A percentile compares a stretch with the other conserved stretches of the same genome.
These are phyloP conservation scores for Carposina sasakii DNA, from an alignment of 1,140 invertebrate species.

Conservation along the genomic window DNA sequence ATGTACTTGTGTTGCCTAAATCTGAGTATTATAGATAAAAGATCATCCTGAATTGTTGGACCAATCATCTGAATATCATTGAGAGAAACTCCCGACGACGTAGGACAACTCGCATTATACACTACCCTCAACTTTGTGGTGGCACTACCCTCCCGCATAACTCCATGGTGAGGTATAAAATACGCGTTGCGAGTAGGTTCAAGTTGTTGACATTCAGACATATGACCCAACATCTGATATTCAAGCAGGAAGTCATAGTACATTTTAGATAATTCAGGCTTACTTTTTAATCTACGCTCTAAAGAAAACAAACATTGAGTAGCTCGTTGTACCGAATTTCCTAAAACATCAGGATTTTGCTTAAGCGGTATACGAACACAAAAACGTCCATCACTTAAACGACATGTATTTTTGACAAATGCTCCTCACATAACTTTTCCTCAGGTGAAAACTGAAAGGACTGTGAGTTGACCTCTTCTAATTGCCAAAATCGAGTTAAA, in stretches of 20 bases:
- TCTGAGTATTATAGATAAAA: not conserved
- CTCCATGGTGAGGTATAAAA: not conserved
- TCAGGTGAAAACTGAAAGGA: not conserved
- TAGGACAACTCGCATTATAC: not conserved
- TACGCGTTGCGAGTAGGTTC: not conserved
- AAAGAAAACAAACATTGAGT: not conserved
- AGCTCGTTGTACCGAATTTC: not conserved
- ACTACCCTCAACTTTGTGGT: not conserved
- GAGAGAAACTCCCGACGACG: not conserved
- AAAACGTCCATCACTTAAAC: not conserved
- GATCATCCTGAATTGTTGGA: not conserved
- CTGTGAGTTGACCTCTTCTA: not conserved
- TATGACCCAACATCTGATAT: not conserved
- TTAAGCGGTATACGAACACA: not conserved
- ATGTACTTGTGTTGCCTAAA: not conserved
- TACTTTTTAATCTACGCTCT: not conserved
- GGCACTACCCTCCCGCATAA: not conserved
- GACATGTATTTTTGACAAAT: not conserved
- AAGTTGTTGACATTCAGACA: not conserved
- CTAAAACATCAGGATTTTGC: constrained; percentile 1
- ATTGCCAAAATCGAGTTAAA: not conserved
- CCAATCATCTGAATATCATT: not conserved
- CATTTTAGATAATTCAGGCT: not conserved
- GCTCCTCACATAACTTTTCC: not conserved
- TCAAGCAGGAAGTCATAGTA: not conserved